phyloP scores from a whole-genome alignment of 2,113 vertebrate genomes.

The Trematocara variabile region DNA sequence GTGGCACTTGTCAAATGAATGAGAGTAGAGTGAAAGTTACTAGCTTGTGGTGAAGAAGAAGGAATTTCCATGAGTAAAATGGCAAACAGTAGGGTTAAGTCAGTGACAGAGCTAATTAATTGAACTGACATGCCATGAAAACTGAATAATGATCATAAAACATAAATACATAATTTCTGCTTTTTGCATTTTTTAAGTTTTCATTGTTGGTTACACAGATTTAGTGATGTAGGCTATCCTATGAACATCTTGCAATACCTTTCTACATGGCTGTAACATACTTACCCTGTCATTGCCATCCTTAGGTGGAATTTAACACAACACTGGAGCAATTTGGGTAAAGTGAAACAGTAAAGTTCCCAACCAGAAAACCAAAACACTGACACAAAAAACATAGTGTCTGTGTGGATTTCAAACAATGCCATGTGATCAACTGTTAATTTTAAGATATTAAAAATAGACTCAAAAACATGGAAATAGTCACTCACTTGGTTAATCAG shows the following conservation, averaged over 20 bases:
- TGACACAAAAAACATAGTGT: not conserved
- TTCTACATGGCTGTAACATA: not conserved
- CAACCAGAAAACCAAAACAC: not conserved
- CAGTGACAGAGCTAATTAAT: not conserved
- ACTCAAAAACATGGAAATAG: not conserved
- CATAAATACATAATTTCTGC: not conserved
- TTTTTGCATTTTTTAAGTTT: not conserved
- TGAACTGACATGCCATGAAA: not conserved
- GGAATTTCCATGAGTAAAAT: not conserved
- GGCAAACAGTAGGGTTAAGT: not conserved
- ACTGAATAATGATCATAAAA: not conserved
- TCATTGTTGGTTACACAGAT: not conserved
- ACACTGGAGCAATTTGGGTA: not conserved
- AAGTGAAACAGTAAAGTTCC: not conserved
- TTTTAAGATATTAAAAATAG: not conserved
- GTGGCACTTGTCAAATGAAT: not conserved
- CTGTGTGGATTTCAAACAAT: not conserved
- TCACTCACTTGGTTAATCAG: not conserved
- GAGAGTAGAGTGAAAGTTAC: not conserved
- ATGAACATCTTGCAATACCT: not conserved
- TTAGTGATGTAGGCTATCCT: not conserved
- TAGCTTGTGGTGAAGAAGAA: not conserved
- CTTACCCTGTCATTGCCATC: not conserved
- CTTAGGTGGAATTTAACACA: not conserved
- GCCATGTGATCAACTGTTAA: not conserved